Evolutionary conservation across 2,888 invertebrate species (phyloP).

Genomic region (Amiota minor): DNA sequence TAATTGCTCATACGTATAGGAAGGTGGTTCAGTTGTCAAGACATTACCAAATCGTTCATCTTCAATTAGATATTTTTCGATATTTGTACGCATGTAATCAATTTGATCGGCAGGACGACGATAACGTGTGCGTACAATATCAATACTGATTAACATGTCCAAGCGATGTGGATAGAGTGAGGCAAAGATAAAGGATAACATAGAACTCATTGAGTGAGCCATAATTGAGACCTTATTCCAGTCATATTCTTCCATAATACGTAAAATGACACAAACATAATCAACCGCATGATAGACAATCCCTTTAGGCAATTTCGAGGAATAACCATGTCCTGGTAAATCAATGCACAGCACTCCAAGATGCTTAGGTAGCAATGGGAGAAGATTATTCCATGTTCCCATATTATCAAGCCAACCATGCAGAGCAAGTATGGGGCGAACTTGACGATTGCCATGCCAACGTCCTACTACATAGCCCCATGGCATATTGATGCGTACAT

Average conservation of each 20-base stretch:
- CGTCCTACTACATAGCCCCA: constrained; percentile 82
- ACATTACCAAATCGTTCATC: constrained; percentile 70
- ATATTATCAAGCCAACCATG: constrained; percentile 89
- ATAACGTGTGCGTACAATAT: constrained; percentile 62
- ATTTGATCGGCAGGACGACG: constrained; percentile 53
- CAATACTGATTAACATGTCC: constrained; percentile 71
- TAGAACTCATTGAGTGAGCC: constrained; percentile 81
- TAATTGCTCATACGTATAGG: constrained; percentile 78
- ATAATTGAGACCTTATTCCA: constrained; percentile 82
- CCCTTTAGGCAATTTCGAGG: constrained; percentile 80
- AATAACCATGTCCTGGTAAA: constrained; percentile 82
- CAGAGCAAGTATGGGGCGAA: constrained; percentile 80
- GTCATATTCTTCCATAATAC: constrained; percentile 78
- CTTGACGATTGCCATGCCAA: constrained; percentile 80
- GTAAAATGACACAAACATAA: constrained; percentile 75
- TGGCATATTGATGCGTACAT: constrained; percentile 80
- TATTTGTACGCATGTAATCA: constrained; percentile 64
- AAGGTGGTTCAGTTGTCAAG: constrained; percentile 75
- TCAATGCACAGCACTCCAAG: constrained; percentile 79
- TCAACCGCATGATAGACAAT: constrained; percentile 71
- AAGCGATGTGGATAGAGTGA: constrained; percentile 75
- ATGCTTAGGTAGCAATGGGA: constrained; percentile 77
- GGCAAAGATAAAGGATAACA: constrained; percentile 78
- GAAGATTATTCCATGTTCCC: constrained; percentile 81
- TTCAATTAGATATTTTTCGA: constrained; percentile 74